Conservation (phyloP, 2,888 invertebrate species). For the Plagiodera versicolora region DNA sequence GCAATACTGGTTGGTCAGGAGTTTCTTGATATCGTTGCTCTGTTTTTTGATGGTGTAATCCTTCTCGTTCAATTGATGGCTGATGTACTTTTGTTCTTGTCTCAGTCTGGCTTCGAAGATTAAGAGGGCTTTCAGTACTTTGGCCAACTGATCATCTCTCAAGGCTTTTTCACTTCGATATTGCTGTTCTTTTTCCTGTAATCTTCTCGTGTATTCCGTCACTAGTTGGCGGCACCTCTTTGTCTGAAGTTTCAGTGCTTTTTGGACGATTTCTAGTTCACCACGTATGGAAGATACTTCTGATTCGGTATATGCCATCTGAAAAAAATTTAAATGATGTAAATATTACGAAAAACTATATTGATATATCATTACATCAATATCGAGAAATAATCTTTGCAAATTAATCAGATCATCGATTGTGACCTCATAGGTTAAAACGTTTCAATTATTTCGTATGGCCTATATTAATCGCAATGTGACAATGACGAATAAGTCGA, state of each 20-base stretch:
- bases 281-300: slow-evolving; percentile 62
- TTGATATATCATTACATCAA: too few relatives aligned
- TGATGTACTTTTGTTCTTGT: slow-evolving; percentile 73
- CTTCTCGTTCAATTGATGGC: slow-evolving; percentile 68
- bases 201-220: slow-evolving; percentile 63
- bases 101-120: slow-evolving; percentile 72
- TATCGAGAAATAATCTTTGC: too few relatives aligned
- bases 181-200: slow-evolving; percentile 63
- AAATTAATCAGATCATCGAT: too few relatives aligned
- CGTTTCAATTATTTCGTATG: not conserved
- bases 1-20: slow-evolving; percentile 59
- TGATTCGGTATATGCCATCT: slow-evolving; percentile 68
- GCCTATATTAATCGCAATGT: not conserved
- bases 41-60: slow-evolving; percentile 72
- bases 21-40: slow-evolving; percentile 67
- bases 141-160: slow-evolving; percentile 71
- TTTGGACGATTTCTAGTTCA: slow-evolving; percentile 69
- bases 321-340: slow-evolving; percentile 50
- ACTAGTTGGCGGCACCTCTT: slow-evolving; percentile 70
- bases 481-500: not conserved
- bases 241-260: slow-evolving; percentile 66
- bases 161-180: slow-evolving; percentile 64
- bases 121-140: slow-evolving; percentile 70
- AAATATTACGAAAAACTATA: not conserved
- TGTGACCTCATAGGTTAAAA: too few relatives aligned